phyloP scores from a whole-genome alignment of 2,888 invertebrate genomes.

The Philereme transversata region DNA sequence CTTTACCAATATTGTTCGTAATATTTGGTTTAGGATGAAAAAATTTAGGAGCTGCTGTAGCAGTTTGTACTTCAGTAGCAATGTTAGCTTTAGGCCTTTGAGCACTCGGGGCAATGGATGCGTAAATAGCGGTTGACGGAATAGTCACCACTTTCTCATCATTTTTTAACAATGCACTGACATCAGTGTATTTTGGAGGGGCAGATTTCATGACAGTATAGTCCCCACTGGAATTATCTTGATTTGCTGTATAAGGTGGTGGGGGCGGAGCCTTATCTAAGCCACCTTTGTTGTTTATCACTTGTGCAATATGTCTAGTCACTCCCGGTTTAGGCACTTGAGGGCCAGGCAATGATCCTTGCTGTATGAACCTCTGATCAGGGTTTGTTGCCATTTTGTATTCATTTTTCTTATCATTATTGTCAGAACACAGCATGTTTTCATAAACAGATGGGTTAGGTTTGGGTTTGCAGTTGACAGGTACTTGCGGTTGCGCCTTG shows the following conservation, averaged over 20 bases:
- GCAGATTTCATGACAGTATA: constrained; percentile 80
- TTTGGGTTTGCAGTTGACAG: constrained; percentile 81
- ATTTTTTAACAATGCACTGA: constrained; percentile 70
- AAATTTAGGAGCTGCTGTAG: constrained; percentile 81
- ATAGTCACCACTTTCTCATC: constrained; percentile 75
- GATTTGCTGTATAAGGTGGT: constrained; percentile 63
- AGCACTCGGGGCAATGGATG: constrained; percentile 81
- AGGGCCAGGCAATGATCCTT: constrained; percentile 72
- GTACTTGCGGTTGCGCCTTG: constrained; percentile 93
- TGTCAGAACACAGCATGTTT: constrained; percentile 75
- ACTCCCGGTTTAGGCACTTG: constrained; percentile 70
- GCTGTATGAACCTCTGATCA: constrained; percentile 72
- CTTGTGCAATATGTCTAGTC: constrained; percentile 61
- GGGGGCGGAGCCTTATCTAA: constrained; percentile 81
- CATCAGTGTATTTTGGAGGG: constrained; percentile 78
- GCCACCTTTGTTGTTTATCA: constrained; percentile 76
- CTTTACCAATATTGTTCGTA: constrained; percentile 80
- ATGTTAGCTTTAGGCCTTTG: constrained; percentile 81
- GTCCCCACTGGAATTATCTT: constrained; percentile 70
- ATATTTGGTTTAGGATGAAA: constrained; percentile 83
- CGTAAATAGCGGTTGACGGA: constrained; percentile 80
- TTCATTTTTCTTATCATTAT: constrained; percentile 69
- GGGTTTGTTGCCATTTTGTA: constrained; percentile 62
- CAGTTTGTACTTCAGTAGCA: constrained; percentile 82
- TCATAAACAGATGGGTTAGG: constrained; percentile 75